Base-by-base conservation (phyloP, 2,797 vertebrate species). In the Pogoniulus pusillus region DNA sequence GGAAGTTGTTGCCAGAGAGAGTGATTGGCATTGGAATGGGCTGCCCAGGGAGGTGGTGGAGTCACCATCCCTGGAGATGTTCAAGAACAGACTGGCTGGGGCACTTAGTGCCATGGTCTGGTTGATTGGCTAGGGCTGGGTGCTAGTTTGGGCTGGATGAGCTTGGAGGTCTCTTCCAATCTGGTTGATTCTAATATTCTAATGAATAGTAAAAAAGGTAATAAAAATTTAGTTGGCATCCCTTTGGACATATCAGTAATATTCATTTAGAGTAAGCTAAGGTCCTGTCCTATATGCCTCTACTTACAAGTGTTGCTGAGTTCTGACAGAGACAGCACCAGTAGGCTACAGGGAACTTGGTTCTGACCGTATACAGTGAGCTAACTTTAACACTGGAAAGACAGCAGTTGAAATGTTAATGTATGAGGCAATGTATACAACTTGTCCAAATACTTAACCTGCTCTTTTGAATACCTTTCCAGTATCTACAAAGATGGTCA, bases 401-500 rank as follows among this genome's bases (percentile, higher is more conserved):
- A 39, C 34, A 83, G 69, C 12, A 69, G 18, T 32, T 62, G 32
- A 34, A 27, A 53, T 47, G 57, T 66, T 49, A 39, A 9, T 4
- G 2, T 26, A 49, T 4, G 12, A 79, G 30, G 37, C 93, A 73
- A 76, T 7, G 4, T 12, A 66, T 70, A 35, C 70, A 78, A 43
- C 35, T 60, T 76, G 30, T 45, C 26, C 57, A 84, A 91, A 74
- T 54, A 77, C 54, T 84, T 76, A 71, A 71, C 17, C 15, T 47
- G 29, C 20, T 73, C 47, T 68, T 86, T 5, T 11, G 20, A 90
- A 16, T 32, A 85, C 16, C 53, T 70, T 76, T 64, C 14, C 12
- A 32, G 32, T 13, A 5, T n/a, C 43, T 57, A 39, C 23, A 29
- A 78, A 79, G 45, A 59, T 6, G 4, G 30, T 49, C 0, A 0